These are phyloP conservation scores for Drosophila mimica DNA, from an alignment of 2,888 invertebrate genomes.

Conservation along the genomic window DNA sequence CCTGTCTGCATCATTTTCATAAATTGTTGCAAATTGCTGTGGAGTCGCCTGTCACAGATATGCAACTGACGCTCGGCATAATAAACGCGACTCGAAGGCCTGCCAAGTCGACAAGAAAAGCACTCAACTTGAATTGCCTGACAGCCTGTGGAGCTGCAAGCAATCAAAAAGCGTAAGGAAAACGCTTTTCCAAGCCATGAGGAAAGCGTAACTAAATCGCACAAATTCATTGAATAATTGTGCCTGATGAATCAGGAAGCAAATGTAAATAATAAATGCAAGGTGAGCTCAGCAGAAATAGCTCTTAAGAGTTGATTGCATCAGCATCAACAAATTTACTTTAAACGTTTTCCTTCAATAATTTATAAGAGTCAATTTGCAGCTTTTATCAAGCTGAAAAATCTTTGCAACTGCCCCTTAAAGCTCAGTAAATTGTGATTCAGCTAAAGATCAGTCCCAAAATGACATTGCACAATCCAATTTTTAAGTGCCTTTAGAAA, in stretches of 20 bases:
- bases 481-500: conserved; percentile 15
- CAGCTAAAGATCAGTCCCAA: conserved; percentile 14
- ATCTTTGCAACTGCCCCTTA: background rate
- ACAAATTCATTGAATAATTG: conserved; percentile 29
- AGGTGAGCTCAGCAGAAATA: background rate
- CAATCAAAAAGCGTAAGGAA: conserved; percentile 5
- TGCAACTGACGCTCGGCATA: conserved; percentile 32
- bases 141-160: conserved; percentile 14
- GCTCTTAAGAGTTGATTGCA: background rate
- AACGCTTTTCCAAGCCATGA: background rate
- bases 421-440: background rate
- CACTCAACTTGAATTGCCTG: conserved; percentile 25
- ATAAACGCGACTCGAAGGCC: conserved; percentile 16
- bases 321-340: background rate
- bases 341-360: background rate
- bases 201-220: conserved; percentile 35
- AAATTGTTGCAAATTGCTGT: conserved; percentile 74
- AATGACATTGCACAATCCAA: conserved; percentile 16
- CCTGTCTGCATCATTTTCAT: conserved; percentile 65
- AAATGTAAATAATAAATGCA: background rate
- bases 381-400: background rate
- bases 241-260: conserved; percentile 19
- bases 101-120: conserved; percentile 18
- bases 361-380: background rate
- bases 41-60: conserved; percentile 49